Evolutionary conservation across 30 jellyfish, hydroid and myxozoan genomes (phyloP).

Genomic region (Pelagia noctiluca): DNA sequence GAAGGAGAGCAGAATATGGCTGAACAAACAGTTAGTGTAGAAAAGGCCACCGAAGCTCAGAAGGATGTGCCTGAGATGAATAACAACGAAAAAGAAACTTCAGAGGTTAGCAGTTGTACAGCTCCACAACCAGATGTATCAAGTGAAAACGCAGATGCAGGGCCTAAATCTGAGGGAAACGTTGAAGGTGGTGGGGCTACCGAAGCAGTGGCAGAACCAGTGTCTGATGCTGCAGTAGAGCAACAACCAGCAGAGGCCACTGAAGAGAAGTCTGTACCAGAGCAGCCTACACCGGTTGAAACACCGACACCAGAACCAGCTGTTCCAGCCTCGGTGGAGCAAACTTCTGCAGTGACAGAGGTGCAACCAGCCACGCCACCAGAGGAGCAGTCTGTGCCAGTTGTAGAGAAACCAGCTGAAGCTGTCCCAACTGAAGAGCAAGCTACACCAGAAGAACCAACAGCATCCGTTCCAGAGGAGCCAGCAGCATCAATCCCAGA

Average conservation of each 20-base stretch:
- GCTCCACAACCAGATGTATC: background rate
- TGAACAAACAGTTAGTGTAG: background rate
- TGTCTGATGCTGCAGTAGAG: slow-evolving; percentile 3
- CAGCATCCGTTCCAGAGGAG: background rate
- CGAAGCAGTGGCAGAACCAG: slow-evolving; percentile 11
- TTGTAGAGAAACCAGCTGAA: background rate
- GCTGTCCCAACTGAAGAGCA: background rate
- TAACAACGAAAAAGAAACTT: too few relatives aligned
- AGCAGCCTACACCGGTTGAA: background rate
- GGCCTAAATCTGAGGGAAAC: background rate
- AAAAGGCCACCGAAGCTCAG: too few relatives aligned
- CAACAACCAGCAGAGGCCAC: slow-evolving; percentile 8
- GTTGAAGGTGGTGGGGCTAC: background rate
- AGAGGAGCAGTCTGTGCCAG: background rate
- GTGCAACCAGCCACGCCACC: background rate
- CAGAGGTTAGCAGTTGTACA: background rate
- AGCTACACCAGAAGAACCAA: background rate
- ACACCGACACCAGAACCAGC: background rate
- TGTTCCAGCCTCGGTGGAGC: background rate
- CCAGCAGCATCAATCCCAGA: background rate
- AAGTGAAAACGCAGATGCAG: background rate
- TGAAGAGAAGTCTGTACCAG: slow-evolving; percentile 12
- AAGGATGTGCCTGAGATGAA: too few relatives aligned
- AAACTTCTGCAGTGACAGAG: background rate
- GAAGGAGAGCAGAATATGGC: slow-evolving; percentile 10